Percentiles rank a stretch among this genome's conserved stretches.
Evolutionary conservation across 2,113 vertebrate species (phyloP).

Genomic region (Lasiurus cinereus): DNA sequence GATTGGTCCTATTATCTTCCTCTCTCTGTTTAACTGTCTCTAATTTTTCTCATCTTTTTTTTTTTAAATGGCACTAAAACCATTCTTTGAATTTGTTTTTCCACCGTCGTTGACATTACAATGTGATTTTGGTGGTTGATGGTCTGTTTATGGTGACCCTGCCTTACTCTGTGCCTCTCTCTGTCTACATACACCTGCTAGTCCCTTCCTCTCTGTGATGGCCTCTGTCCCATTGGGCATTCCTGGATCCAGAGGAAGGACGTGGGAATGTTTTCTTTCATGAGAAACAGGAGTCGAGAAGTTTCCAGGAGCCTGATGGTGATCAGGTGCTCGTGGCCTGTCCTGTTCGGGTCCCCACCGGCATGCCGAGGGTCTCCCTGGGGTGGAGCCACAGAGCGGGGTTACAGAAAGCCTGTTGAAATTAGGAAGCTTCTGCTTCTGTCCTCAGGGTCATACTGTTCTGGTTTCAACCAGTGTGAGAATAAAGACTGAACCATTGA

Average conservation of each 20-base stretch:
- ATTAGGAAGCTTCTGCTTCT: slow-evolving; percentile 32
- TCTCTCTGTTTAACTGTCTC: background rate
- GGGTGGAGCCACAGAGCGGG: background rate
- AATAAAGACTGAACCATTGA: background rate
- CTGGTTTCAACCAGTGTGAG: slow-evolving; percentile 29
- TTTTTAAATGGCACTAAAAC: background rate
- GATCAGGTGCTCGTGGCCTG: background rate
- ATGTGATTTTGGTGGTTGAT: background rate
- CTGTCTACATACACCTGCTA: background rate
- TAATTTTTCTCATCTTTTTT: background rate
- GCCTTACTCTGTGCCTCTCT: background rate
- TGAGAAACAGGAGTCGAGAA: background rate
- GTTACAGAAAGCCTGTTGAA: slow-evolving; percentile 26
- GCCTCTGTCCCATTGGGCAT: background rate
- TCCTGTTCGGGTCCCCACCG: background rate
- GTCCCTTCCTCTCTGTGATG: background rate
- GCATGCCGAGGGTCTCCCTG: background rate
- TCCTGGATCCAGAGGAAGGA: background rate
- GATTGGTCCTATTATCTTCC: background rate
- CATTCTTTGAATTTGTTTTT: background rate
- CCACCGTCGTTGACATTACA: background rate
- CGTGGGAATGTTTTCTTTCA: background rate
- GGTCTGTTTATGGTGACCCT: background rate
- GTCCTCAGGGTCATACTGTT: background rate
- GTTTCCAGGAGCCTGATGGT: background rate